These are phyloP conservation scores for Siphamia tubifer DNA, from an alignment of 2,113 vertebrate genomes.

Conservation along the genomic window DNA sequence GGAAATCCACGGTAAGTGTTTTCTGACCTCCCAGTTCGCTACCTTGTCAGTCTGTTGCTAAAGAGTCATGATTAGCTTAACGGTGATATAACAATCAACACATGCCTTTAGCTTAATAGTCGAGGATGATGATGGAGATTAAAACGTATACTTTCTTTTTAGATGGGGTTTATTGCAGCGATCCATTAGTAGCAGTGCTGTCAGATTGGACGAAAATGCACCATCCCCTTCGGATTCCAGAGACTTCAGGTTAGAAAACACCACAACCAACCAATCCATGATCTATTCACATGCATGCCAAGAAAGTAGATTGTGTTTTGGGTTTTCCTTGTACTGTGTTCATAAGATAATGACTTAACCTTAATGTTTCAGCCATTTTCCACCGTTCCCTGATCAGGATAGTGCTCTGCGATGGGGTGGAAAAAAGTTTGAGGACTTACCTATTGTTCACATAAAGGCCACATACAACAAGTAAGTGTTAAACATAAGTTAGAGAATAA, in stretches of 20 bases:
- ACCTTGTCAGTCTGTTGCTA: background rate
- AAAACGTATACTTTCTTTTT: background rate
- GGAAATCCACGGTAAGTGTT: conserved; percentile 62
- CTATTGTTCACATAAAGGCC: conserved; percentile 90
- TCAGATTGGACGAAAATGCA: conserved; percentile 45
- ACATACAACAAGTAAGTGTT: conserved; percentile 96
- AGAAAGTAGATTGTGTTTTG: too few relatives aligned
- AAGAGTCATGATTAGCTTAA: too few relatives aligned
- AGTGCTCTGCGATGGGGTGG: conserved; percentile 86
- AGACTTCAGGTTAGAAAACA: conserved; percentile 67
- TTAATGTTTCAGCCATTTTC: conserved; percentile 72
- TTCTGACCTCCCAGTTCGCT: conserved; percentile 14
- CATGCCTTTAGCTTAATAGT: too few relatives aligned
- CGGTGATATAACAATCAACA: too few relatives aligned
- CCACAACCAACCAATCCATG: background rate
- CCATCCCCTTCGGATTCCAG: background rate
- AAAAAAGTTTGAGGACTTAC: conserved; percentile 89
- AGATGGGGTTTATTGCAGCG: conserved; percentile 50
- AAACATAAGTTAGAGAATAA: background rate
- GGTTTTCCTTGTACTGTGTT: too few relatives aligned
- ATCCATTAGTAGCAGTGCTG: conserved; percentile 46
- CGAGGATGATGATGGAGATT: too few relatives aligned
- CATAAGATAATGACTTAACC: background rate
- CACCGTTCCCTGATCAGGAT: conserved; percentile 83
- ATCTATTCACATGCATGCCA: too few relatives aligned